Evolutionary conservation across 1,140 invertebrate genomes (phyloP).

Genomic region (Microvelia longipes): DNA sequence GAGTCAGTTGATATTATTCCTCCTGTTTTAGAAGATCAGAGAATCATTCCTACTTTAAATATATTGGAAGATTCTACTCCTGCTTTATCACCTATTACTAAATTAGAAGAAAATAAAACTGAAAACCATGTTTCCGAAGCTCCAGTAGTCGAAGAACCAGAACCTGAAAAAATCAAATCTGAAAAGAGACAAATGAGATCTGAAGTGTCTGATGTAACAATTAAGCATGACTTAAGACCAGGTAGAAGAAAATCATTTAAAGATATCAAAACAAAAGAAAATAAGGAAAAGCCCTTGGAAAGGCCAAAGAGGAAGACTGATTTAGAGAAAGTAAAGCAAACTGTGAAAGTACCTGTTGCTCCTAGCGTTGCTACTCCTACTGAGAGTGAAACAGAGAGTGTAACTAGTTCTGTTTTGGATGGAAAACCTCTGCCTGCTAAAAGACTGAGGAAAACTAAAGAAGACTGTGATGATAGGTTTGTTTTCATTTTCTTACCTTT

Average conservation of each 20-base stretch:
- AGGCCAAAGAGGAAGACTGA: conserved; percentile 11
- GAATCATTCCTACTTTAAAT: conserved; percentile 8
- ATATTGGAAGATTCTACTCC: conserved; percentile 11
- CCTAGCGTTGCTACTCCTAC: background rate
- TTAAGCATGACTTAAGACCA: background rate
- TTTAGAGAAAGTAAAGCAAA: conserved; percentile 16
- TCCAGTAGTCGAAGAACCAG: conserved; percentile 27
- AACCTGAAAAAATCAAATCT: conserved; percentile 19
- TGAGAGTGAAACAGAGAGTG: background rate
- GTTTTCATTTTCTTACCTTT: background rate
- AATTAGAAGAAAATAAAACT: conserved; percentile 33
- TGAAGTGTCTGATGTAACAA: background rate
- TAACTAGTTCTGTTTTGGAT: background rate
- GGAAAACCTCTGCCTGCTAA: conserved; percentile 11
- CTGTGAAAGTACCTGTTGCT: conserved; percentile 38
- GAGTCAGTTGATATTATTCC: conserved; percentile 22
- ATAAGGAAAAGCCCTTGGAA: conserved; percentile 13
- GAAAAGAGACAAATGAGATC: conserved; percentile 19
- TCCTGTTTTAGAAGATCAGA: conserved; percentile 25
- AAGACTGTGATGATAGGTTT: conserved; percentile 20
- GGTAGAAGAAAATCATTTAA: conserved; percentile 19
- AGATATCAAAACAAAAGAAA: conserved; percentile 9
- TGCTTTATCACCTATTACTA: conserved; percentile 34
- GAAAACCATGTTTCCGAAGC: conserved; percentile 4
- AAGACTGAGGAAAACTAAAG: conserved; percentile 21